phyloP scores from a whole-genome alignment of 1,140 invertebrate species.

The Cyclina sinensis region DNA sequence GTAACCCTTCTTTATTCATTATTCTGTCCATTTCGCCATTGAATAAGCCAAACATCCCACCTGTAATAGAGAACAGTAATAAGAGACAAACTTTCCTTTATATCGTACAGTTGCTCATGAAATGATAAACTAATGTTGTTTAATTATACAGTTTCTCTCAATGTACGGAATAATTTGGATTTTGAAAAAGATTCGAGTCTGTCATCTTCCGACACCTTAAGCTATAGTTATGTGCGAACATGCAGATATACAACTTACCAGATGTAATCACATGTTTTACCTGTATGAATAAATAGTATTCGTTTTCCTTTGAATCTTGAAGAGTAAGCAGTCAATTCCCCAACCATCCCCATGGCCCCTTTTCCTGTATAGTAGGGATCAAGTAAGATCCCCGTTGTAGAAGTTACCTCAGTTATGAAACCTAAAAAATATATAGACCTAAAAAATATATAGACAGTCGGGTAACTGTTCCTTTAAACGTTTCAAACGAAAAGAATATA shows the following conservation, averaged over 20 bases:
- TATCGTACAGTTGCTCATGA: too few relatives aligned
- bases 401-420: constrained; percentile 76
- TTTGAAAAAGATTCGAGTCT: too few relatives aligned
- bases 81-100: too few relatives aligned
- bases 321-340: constrained; percentile 73
- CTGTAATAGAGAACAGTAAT: neutral
- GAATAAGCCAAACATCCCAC: constrained; percentile 62
- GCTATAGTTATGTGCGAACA: too few relatives aligned
- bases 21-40: constrained; percentile 60
- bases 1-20: neutral
- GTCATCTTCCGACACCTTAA: too few relatives aligned
- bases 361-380: constrained; percentile 84
- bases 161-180: too few relatives aligned
- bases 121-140: too few relatives aligned
- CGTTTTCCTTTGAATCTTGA: constrained; percentile 79
- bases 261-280: constrained; percentile 52
- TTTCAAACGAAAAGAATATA: too few relatives aligned
- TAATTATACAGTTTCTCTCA: too few relatives aligned
- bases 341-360: constrained; percentile 75
- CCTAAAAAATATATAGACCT: too few relatives aligned
- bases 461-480: neutral
- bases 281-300: constrained; percentile 84
- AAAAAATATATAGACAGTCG: neutral
- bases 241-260: too few relatives aligned
- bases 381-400: constrained; percentile 78